phyloP scores from a whole-genome alignment of 2,113 vertebrate species.

The Daphoenositta chrysoptera region DNA sequence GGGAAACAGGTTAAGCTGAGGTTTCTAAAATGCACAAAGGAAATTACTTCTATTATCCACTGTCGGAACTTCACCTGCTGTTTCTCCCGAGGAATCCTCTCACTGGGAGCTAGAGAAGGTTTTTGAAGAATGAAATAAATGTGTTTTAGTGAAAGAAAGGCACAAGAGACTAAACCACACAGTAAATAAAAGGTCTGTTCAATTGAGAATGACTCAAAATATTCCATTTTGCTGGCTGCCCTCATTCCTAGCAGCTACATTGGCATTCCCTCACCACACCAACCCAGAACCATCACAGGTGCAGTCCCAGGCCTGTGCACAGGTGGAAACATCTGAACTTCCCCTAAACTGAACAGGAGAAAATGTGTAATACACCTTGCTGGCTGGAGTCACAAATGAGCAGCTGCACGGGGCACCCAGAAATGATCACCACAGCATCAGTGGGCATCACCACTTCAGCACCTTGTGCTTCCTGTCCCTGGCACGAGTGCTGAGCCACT shows the following conservation, averaged over 20 bases:
- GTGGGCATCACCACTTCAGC: not conserved
- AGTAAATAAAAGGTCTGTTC: not conserved
- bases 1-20: not conserved
- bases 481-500: not conserved
- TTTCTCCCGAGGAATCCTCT: constrained; percentile 14
- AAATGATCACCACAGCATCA: not conserved
- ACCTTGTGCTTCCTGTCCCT: not conserved
- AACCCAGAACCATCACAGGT: not conserved
- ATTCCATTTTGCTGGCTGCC: not conserved
- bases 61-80: not conserved
- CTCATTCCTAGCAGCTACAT: not conserved
- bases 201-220: not conserved
- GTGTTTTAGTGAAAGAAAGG: not conserved
- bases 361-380: not conserved
- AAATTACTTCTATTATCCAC: not conserved
- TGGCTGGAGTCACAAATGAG: not conserved
- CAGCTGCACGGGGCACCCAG: not conserved
- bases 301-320: not conserved
- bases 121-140: not conserved
- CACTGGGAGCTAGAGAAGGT: not conserved
- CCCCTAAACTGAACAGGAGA: not conserved
- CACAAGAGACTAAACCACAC: not conserved
- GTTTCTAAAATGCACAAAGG: not conserved
- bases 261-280: not conserved
- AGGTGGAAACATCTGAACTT: not conserved